Evolutionary conservation across 2,888 invertebrate species (phyloP), one percentile per base, ranked within the genome.

Genomic region (Ormia ochracea): DNA sequence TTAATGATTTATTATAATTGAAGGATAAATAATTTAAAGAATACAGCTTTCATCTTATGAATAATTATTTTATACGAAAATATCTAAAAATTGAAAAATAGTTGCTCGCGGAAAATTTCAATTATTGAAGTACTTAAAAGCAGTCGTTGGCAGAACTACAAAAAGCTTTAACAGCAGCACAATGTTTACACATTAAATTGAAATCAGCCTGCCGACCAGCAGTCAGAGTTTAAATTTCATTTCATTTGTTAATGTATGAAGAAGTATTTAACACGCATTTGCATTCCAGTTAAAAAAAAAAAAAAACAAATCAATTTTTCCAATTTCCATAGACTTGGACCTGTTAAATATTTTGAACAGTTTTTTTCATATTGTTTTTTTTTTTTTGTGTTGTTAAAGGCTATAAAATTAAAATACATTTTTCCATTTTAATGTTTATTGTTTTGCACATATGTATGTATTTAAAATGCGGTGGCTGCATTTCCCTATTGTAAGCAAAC

Each of bases 401-500:
- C 65, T 4, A 74, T 74, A 74, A 74, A 74, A 56, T 28, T 7
- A 6, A 36, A 74, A 73, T 56, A 36, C 36, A 43, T 48, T 63
- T 50, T 61, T 41, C 36, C 26, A 56, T 66, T 66, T 74, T 66
- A 50, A 74, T 74, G 58, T 65, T 74, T 66, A 74, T 74, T 74
- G 74, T 74, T 66, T 66, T 58, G 28, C 38, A 23, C 41, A 31
- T 61, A 21, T 36, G 56, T 45, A n/a, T n/a, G n/a, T n/a, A n/a
- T n/a, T n/a, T n/a, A 56, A 41, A 58, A 31, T 23, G 56, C 65
- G 38, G 43, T 38, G 45, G 26, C 41, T 43, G 54, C n/a, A 43
- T 72, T 63, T 54, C 17, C 61, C 63, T 73, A 70, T 70, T 70
- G 59, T 59, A 38, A 59, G 48, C 59, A 50, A 56, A 74, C 28